phyloP scores from a whole-genome alignment of 2,113 vertebrate genomes.

The Psephotus haematonotus region DNA sequence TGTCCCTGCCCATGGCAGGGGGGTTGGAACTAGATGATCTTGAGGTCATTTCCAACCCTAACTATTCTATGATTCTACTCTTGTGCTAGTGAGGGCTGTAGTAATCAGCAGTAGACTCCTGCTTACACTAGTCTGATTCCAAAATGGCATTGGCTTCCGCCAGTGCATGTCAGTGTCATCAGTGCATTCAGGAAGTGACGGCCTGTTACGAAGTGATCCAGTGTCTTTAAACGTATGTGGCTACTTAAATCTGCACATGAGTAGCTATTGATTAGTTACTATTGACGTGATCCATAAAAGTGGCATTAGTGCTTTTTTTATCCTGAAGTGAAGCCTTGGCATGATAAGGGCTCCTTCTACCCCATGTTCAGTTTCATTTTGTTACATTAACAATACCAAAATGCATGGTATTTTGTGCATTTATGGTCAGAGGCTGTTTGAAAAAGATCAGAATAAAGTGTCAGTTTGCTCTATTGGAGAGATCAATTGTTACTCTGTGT shows the following conservation, averaged over 20 bases:
- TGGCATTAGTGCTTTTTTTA: neutral
- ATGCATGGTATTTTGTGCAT: neutral
- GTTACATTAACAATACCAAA: neutral
- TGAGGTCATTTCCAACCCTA: too few relatives aligned
- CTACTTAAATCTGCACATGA: neutral
- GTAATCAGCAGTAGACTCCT: neutral
- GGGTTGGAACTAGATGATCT: too few relatives aligned
- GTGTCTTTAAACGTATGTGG: neutral
- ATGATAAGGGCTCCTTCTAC: neutral
- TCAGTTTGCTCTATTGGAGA: neutral
- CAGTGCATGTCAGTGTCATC: neutral
- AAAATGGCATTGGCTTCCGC: neutral
- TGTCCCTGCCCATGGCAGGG: too few relatives aligned
- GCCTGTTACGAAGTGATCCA: neutral
- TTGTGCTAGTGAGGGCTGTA: neutral
- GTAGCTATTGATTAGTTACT: neutral
- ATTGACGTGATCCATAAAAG: neutral
- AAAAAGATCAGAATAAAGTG: neutral
- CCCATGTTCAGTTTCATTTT: neutral
- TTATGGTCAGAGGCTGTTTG: neutral
- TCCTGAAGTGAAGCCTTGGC: neutral
- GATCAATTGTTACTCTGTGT: neutral
- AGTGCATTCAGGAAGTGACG: neutral
- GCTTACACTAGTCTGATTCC: neutral
- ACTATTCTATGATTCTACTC: neutral